Percentiles rank a stretch among this genome's conserved stretches.
Conservation (phyloP, 2,113 vertebrate species). For the Myotis davidii region DNA sequence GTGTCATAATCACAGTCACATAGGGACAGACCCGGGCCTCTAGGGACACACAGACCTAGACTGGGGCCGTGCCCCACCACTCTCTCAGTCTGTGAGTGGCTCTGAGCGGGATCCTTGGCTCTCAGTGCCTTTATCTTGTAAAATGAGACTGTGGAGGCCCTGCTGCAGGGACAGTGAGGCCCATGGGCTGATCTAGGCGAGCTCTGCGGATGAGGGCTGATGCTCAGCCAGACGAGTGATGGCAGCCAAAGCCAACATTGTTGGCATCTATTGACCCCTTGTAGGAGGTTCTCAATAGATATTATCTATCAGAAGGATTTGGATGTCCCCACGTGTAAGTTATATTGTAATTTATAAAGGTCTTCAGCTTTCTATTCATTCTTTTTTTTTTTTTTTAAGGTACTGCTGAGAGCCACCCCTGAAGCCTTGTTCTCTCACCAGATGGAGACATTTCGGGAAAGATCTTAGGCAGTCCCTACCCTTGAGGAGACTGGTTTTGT, state of each 20-base stretch:
- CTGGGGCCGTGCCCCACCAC: background rate
- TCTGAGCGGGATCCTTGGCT: background rate
- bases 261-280: background rate
- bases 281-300: background rate
- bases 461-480: background rate
- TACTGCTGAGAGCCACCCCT: background rate
- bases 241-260: background rate
- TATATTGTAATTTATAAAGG: background rate
- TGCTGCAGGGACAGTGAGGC: background rate
- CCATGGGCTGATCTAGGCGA: background rate
- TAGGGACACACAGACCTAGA: background rate
- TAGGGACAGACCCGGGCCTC: background rate
- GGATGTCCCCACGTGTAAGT: background rate
- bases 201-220: background rate
- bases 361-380: background rate
- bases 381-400: background rate
- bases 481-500: background rate
- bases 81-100: background rate
- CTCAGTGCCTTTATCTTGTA: background rate
- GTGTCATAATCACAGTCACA: background rate
- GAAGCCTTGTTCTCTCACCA: background rate
- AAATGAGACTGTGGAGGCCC: background rate
- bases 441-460: background rate
- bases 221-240: background rate
- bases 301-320: background rate